phyloP scores from a whole-genome alignment of 2,113 vertebrate genomes.

The Gobius niger region DNA sequence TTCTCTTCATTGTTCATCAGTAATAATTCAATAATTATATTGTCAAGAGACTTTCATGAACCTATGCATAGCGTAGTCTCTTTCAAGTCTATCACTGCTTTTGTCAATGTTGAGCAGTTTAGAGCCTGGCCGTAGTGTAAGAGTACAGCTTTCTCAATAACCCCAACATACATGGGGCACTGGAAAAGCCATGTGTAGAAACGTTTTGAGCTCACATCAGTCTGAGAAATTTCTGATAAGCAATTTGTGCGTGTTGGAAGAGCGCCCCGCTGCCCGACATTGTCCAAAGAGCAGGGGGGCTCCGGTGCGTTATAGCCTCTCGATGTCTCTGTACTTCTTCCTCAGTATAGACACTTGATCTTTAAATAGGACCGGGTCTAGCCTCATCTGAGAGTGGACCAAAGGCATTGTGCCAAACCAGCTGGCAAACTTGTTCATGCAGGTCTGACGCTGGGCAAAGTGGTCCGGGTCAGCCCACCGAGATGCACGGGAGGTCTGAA shows the following conservation, averaged over 20 bases:
- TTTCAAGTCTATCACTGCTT: constrained; percentile 32
- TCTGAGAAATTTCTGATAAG: constrained; percentile 10
- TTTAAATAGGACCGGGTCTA: constrained; percentile 98
- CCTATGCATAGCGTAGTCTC: constrained; percentile 58
- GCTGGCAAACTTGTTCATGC: constrained; percentile 99
- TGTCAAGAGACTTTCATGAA: constrained; percentile 43
- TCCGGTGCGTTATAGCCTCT: constrained; percentile 86
- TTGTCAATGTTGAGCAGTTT: constrained; percentile 21
- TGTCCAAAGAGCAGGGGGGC: constrained; percentile 43
- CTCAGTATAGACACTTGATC: constrained; percentile 98
- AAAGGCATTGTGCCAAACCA: constrained; percentile 99
- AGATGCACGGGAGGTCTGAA: constrained; percentile 90
- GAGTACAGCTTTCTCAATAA: constrained; percentile 9
- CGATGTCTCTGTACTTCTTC: constrained; percentile 98
- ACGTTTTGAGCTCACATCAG: constrained; percentile 23
- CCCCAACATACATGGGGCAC: constrained; percentile 9
- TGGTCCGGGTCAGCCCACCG: constrained; percentile 99
- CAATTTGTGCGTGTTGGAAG: not conserved
- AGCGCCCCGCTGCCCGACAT: constrained; percentile 37
- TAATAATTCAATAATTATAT: constrained; percentile 26
- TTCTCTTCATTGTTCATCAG: constrained; percentile 53
- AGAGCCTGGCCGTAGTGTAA: constrained; percentile 4
- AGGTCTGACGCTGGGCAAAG: constrained; percentile 98
- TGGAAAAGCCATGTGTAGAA: constrained; percentile 16
- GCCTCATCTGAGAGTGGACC: constrained; percentile 97